Conservation (phyloP, 2,797 vertebrate genomes). For the Somateria mollissima region DNA sequence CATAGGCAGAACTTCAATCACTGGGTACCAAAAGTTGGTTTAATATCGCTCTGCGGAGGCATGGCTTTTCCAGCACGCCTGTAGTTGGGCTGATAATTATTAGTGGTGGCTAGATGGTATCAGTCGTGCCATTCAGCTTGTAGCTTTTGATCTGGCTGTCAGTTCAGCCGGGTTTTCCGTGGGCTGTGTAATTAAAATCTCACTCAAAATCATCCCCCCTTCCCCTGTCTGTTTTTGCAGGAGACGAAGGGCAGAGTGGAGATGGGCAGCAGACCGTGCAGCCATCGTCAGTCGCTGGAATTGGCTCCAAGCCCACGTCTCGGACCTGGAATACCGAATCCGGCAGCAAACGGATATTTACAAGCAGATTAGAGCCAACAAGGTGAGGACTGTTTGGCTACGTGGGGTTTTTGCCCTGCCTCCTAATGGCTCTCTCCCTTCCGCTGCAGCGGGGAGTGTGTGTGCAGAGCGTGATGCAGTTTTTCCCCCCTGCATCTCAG, state of each 20-base stretch:
- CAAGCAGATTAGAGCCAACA: conserved; percentile 93
- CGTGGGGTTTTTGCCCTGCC: background rate
- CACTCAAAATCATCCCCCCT: background rate
- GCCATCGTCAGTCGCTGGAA: conserved; percentile 99
- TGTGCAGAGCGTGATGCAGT: background rate
- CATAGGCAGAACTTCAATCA: background rate
- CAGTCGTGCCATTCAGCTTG: background rate
- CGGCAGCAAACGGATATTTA: conserved; percentile 98
- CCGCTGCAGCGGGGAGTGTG: accelerated
- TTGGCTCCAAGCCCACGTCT: conserved; percentile 98
- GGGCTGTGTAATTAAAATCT: background rate
- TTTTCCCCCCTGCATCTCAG: background rate
- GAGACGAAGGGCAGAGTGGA: conserved; percentile 94
- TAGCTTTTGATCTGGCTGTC: background rate
- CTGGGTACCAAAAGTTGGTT: background rate
- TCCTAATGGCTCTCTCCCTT: background rate
- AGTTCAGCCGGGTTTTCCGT: background rate
- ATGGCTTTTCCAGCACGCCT: background rate
- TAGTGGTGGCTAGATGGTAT: background rate
- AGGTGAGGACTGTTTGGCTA: conserved; percentile 79
- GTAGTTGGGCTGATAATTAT: background rate
- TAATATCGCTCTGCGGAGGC: background rate
- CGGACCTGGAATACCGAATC: conserved; percentile 98
- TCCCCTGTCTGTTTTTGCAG: conserved; percentile 76
- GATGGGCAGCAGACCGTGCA: conserved; percentile 93